Evolutionary conservation across 2,888 invertebrate genomes (phyloP).

Genomic region (Eurois occulta): DNA sequence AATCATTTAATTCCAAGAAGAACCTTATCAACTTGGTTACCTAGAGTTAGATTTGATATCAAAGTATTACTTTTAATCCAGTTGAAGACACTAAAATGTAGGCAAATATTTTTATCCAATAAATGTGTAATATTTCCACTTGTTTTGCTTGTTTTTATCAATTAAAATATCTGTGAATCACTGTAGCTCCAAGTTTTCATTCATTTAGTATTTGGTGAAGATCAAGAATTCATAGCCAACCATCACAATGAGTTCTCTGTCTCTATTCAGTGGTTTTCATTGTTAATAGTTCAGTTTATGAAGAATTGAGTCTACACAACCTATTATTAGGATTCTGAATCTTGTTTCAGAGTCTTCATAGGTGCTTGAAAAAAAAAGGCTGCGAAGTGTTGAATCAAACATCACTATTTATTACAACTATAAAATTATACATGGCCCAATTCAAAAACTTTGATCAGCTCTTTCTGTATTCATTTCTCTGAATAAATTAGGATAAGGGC

Average conservation of each 20-base stretch:
- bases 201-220: neutral
- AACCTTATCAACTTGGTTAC: conserved; percentile 41
- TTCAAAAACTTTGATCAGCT: neutral
- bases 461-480: neutral
- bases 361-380: neutral
- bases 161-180: neutral
- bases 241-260: neutral
- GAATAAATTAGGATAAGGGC: neutral
- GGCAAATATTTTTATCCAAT: conserved; percentile 2
- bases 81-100: conserved; percentile 6
- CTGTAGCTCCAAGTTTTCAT: neutral
- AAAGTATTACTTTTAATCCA: conserved; percentile 25
- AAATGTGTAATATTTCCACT: neutral
- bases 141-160: neutral
- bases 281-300: neutral
- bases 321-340: neutral
- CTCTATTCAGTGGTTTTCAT: neutral
- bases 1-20: conserved; percentile 34
- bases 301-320: neutral
- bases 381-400: neutral
- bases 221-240: neutral
- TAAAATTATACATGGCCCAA: neutral
- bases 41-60: conserved; percentile 39
- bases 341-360: neutral
- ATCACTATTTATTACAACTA: neutral